phyloP scores from a whole-genome alignment of 1,140 invertebrate genomes.

The Camponotus floridanus region DNA sequence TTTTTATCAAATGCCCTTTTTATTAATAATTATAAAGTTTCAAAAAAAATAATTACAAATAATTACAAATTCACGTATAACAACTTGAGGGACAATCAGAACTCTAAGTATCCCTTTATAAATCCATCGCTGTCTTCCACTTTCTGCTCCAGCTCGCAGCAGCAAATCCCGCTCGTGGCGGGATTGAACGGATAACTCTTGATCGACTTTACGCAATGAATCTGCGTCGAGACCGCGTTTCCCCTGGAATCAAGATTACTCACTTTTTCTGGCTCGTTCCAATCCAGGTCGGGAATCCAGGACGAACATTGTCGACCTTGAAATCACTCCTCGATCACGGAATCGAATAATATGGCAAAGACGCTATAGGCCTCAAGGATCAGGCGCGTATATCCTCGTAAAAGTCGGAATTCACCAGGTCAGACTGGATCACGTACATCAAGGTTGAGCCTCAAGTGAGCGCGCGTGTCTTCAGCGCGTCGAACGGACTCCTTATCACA shows the following conservation, averaged over 20 bases:
- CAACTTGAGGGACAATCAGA: background rate
- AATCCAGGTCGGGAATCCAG: slow-evolving; percentile 86
- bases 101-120: slow-evolving; percentile 1
- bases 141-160: slow-evolving; percentile 88
- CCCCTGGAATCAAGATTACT: slow-evolving; percentile 91
- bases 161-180: slow-evolving; percentile 90
- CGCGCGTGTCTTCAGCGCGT: slow-evolving; percentile 88
- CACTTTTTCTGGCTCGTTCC: slow-evolving; percentile 89
- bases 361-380: slow-evolving; percentile 90
- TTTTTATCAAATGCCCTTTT: background rate
- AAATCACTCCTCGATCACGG: slow-evolving; percentile 91
- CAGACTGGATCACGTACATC: slow-evolving; percentile 90
- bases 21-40: background rate
- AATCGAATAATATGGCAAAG: slow-evolving; percentile 91
- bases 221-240: slow-evolving; percentile 91
- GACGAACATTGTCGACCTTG: slow-evolving; percentile 88
- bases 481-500: slow-evolving; percentile 88
- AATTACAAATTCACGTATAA: background rate
- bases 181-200: slow-evolving; percentile 93
- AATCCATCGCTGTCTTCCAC: slow-evolving; percentile 7
- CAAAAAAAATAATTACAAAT: background rate
- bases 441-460: slow-evolving; percentile 87
- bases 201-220: slow-evolving; percentile 90
- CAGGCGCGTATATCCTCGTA: slow-evolving; percentile 91
- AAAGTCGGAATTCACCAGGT: slow-evolving; percentile 89